These are phyloP conservation scores for Tanaodytes sp. DNA, from an alignment of 2,888 invertebrate species.

Conservation along the genomic window DNA sequence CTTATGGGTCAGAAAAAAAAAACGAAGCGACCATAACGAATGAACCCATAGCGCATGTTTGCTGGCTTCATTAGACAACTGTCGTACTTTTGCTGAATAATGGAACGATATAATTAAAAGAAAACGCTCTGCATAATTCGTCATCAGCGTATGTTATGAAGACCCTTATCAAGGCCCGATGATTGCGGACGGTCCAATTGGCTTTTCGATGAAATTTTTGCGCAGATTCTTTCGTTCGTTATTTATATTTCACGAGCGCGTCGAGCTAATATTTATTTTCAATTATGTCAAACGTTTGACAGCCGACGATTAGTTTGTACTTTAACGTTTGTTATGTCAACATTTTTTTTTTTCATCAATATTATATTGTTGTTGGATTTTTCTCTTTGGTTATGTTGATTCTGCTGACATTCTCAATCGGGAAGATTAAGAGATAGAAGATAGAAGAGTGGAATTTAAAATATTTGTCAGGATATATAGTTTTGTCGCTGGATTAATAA, in stretches of 20 bases:
- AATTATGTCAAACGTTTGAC: too few species aligned
- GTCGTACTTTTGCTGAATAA: slow-evolving; percentile 27
- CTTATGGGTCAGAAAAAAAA: slow-evolving; percentile 31
- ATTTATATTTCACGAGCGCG: neutral
- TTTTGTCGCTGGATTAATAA: too few species aligned
- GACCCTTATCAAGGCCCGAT: neutral
- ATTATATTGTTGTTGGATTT: too few species aligned
- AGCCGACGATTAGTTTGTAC: too few species aligned
- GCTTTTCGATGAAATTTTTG: too few species aligned
- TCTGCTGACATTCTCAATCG: too few species aligned
- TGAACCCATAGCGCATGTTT: slow-evolving; percentile 8
- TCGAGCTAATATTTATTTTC: slow-evolving; percentile 3
- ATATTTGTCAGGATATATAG: too few species aligned
- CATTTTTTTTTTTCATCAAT: too few species aligned
- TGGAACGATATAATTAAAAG: slow-evolving; percentile 29
- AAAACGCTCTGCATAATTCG: slow-evolving; percentile 20
- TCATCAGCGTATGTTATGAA: slow-evolving; percentile 2
- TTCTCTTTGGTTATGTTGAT: too few species aligned
- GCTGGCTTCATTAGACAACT: slow-evolving; percentile 14
- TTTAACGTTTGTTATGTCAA: too few species aligned
- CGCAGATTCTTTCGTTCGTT: neutral
- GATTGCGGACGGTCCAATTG: slow-evolving; percentile 18
- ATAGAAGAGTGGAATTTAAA: too few species aligned
- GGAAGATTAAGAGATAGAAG: too few species aligned
- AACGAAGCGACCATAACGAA: slow-evolving; percentile 27